These are phyloP conservation scores for Esperia sulphurella DNA, from an alignment of 2,888 invertebrate genomes.

Conservation along the genomic window DNA sequence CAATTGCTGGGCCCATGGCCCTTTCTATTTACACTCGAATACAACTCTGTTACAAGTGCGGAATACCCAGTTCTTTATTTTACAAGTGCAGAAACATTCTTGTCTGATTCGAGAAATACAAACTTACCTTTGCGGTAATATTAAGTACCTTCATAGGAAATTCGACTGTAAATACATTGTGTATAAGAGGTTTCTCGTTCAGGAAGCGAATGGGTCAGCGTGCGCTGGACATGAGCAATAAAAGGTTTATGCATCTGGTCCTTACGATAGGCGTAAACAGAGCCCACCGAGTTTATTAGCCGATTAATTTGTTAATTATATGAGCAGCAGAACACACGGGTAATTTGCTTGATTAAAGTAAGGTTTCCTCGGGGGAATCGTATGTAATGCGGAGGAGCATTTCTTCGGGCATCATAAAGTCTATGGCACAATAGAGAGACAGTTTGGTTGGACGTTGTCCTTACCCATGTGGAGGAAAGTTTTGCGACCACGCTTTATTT, in stretches of 20 bases:
- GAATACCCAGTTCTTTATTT: neutral
- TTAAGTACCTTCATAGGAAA: neutral
- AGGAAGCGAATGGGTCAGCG: neutral
- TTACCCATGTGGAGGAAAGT: no score
- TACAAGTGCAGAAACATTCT: neutral
- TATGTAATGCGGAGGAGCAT: neutral
- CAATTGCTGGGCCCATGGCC: neutral
- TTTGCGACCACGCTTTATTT: no score
- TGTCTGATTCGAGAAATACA: neutral
- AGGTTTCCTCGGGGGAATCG: neutral
- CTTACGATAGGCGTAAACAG: conserved; percentile 1
- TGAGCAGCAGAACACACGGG: conserved; percentile 7
- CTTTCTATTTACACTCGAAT: neutral
- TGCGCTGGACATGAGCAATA: conserved; percentile 2
- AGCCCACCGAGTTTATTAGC: conserved; percentile 2
- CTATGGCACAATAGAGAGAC: no score
- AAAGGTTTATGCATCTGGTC: conserved; percentile 7
- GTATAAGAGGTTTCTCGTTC: neutral
- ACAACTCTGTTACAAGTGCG: neutral
- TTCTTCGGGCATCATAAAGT: neutral
- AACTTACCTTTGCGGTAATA: neutral
- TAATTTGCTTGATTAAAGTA: neutral
- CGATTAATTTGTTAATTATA: conserved; percentile 9
- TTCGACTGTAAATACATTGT: neutral
- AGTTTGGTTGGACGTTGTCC: no score